Base-by-base conservation (phyloP, 1,140 invertebrate species). In the Ruditapes philippinarum region DNA sequence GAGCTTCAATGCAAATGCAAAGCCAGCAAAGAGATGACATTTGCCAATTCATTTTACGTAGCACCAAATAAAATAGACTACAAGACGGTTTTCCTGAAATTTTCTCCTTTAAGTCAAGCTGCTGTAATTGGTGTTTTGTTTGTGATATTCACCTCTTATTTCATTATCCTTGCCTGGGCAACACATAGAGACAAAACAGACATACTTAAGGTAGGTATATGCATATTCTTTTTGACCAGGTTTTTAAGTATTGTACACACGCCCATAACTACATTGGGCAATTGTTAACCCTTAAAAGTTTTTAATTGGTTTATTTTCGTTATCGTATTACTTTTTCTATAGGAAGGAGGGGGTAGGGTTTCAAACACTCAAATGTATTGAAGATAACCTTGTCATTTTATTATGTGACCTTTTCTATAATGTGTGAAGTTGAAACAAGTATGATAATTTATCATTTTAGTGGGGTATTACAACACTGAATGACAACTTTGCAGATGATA, bases 401-500 rank as follows among this genome's bases (percentile, higher is more conserved):
- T n/a, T n/a, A n/a, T n/a, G n/a, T n/a, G n/a, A n/a, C n/a, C n/a
- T n/a, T n/a, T n/a, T n/a, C n/a, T n/a, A n/a, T n/a, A n/a, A n/a
- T n/a, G n/a, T n/a, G n/a, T n/a, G n/a, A n/a, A n/a, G n/a, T n/a
- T n/a, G n/a, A n/a, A n/a, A n/a, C n/a, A n/a, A n/a, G n/a, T n/a
- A n/a, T n/a, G n/a, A n/a, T n/a, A n/a, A n/a, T n/a, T n/a, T n/a
- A n/a, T n/a, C n/a, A n/a, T 89, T 89, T n/a, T 88, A 94, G 93
- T 93, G 93, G 90, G 91, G 90, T 4, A 82, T 93, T 0, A 89
- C 84, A 36, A 91, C 94, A 14, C 81, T 95, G 36, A 83, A 81
- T 9, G 93, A 94, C 74, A 94, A 93, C 68, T 74, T 91, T 19
- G 60, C 85, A 17, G 38, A 68, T 25, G 91, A 94, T 81, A 65